A percentile compares a stretch with the other conserved stretches of the same genome.
These are phyloP conservation scores for Aphelinus certus DNA, from an alignment of 1,140 invertebrate genomes.

Conservation along the genomic window DNA sequence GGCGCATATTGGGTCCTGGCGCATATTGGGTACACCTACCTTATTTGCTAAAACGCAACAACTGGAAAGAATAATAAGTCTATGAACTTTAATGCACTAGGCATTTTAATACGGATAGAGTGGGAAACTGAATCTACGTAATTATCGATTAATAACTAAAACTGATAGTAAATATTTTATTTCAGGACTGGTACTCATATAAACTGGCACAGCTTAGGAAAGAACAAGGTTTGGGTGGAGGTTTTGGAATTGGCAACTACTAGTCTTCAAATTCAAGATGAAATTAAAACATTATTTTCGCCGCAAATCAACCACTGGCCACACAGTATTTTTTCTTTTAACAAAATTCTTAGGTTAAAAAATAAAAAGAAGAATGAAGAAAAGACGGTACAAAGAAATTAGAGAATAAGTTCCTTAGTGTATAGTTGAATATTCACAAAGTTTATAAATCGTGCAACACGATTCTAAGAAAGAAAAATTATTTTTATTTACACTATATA, in stretches of 20 bases:
- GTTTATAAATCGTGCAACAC: slow-evolving; percentile 1
- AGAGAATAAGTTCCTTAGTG: slow-evolving; percentile 6
- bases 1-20: no score
- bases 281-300: background rate
- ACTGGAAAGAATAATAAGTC: no score
- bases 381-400: slow-evolving; percentile 33
- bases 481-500: slow-evolving; percentile 11
- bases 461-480: background rate
- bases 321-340: slow-evolving; percentile 26
- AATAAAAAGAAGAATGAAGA: background rate
- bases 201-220: slow-evolving; percentile 65
- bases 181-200: slow-evolving; percentile 65
- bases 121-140: no score
- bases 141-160: no score
- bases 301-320: slow-evolving; percentile 13
- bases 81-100: no score
- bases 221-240: slow-evolving; percentile 65
- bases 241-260: slow-evolving; percentile 51
- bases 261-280: background rate
- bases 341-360: slow-evolving; percentile 9
- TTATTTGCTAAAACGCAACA: no score
- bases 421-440: slow-evolving; percentile 17
- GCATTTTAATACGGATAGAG: no score
- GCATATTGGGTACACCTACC: no score
- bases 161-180: slow-evolving; percentile 23